These are phyloP conservation scores for Dasypogon diadema DNA, from an alignment of 2,888 invertebrate genomes.

Conservation along the genomic window DNA sequence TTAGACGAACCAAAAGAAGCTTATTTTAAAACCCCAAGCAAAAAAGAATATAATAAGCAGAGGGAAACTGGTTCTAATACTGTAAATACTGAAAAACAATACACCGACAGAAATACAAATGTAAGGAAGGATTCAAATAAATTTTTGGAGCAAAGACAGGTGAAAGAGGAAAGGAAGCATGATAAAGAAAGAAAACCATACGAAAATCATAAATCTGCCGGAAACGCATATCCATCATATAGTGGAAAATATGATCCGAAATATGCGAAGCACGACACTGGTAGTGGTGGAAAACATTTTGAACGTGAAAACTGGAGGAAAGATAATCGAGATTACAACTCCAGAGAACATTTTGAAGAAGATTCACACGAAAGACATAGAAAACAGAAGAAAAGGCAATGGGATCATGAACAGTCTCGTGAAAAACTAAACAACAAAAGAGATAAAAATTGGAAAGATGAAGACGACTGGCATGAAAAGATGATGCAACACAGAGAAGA, in stretches of 20 bases:
- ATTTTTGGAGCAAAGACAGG: conserved; percentile 8
- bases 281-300: conserved; percentile 37
- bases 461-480: conserved; percentile 63
- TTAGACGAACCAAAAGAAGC: conserved; percentile 57
- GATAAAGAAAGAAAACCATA: conserved; percentile 1
- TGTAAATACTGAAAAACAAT: too few relatives aligned
- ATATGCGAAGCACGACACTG: conserved; percentile 52
- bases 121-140: neutral
- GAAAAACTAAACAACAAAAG: conserved; percentile 33
- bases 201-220: conserved; percentile 44
- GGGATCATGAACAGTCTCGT: neutral
- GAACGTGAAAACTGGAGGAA: conserved; percentile 43
- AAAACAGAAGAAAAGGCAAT: neutral
- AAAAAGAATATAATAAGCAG: neutral
- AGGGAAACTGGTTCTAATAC: neutral
- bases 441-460: conserved; percentile 52
- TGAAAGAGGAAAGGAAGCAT: conserved; percentile 14
- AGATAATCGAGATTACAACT: conserved; percentile 49
- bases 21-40: conserved; percentile 60
- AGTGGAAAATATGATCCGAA: conserved; percentile 43
- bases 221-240: neutral
- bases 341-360: conserved; percentile 49
- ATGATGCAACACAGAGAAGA: conserved; percentile 64
- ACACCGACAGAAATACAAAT: too few relatives aligned
- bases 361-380: conserved; percentile 6